These are phyloP conservation scores for Stratiomys singularior DNA, from an alignment of 2,888 invertebrate species.

Conservation along the genomic window DNA sequence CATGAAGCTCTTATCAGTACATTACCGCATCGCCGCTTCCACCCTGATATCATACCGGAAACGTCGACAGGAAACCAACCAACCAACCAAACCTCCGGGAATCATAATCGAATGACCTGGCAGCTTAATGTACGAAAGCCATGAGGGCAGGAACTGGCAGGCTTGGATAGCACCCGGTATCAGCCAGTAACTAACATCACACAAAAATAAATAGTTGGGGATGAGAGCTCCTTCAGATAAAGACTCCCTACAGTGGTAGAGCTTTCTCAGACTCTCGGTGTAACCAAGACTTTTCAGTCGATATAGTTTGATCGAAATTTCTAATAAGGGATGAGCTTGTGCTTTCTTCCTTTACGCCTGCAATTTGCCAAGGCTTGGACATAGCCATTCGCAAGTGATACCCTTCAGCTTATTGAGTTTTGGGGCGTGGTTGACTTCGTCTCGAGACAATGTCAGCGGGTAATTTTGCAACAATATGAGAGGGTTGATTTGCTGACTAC, in stretches of 20 bases:
- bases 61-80: neutral
- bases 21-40: slow-evolving; percentile 19
- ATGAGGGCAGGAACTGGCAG: slow-evolving; percentile 30
- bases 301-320: slow-evolving; percentile 51
- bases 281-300: slow-evolving; percentile 51
- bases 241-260: neutral
- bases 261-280: slow-evolving; percentile 18
- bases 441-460: slow-evolving; percentile 50
- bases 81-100: slow-evolving; percentile 37
- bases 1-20: slow-evolving; percentile 16
- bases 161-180: neutral
- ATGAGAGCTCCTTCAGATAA: neutral
- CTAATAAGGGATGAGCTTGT: slow-evolving; percentile 49
- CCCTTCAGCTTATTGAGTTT: slow-evolving; percentile 39
- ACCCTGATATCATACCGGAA: neutral
- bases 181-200: slow-evolving; percentile 12
- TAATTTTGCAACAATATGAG: slow-evolving; percentile 53
- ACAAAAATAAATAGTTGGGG: neutral
- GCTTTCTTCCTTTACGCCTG: slow-evolving; percentile 8
- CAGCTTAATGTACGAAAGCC: slow-evolving; percentile 50
- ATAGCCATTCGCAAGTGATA: slow-evolving; percentile 8
- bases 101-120: slow-evolving; percentile 51
- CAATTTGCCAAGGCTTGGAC: neutral
- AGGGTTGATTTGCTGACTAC: slow-evolving; percentile 66
- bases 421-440: slow-evolving; percentile 52